Percentiles rank a stretch among this genome's conserved stretches.
Evolutionary conservation across 1,140 invertebrate species (phyloP).

Genomic region (Lasioglossum baleicum): DNA sequence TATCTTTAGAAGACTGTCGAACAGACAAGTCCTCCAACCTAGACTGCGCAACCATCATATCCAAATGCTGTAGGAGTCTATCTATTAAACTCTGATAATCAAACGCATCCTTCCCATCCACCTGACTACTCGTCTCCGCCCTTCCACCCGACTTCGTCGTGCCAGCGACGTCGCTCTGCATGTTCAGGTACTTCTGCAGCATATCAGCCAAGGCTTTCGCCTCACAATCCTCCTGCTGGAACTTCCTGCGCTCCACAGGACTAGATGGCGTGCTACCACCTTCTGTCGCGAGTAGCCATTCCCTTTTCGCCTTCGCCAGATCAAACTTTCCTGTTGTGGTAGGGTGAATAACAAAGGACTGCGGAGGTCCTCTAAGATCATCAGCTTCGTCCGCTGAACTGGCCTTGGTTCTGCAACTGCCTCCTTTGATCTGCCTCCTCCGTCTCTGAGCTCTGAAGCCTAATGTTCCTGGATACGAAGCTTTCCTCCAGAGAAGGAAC

Average conservation of each 20-base stretch:
- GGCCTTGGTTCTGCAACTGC: slow-evolving; percentile 82
- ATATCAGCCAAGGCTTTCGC: slow-evolving; percentile 83
- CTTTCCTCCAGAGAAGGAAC: slow-evolving; percentile 90
- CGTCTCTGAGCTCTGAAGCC: slow-evolving; percentile 81
- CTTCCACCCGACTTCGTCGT: slow-evolving; percentile 9
- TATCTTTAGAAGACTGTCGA: slow-evolving; percentile 8
- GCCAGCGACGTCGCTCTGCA: slow-evolving; percentile 73
- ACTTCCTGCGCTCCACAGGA: slow-evolving; percentile 55
- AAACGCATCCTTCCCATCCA: slow-evolving; percentile 68
- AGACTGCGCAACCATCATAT: slow-evolving; percentile 74
- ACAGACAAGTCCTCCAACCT: slow-evolving; percentile 54
- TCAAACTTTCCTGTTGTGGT: slow-evolving; percentile 84
- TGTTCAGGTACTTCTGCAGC: slow-evolving; percentile 84
- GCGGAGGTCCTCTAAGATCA: slow-evolving; percentile 78
- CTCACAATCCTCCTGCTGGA: slow-evolving; percentile 78
- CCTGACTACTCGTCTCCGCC: neutral
- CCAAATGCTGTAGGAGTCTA: slow-evolving; percentile 84
- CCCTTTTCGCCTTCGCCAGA: slow-evolving; percentile 83
- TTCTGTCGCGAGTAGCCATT: slow-evolving; percentile 78
- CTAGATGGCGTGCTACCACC: slow-evolving; percentile 66
- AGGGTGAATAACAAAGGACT: slow-evolving; percentile 76
- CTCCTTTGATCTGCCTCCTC: slow-evolving; percentile 82
- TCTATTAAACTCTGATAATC: slow-evolving; percentile 84
- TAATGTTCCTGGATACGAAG: slow-evolving; percentile 87
- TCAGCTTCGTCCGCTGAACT: slow-evolving; percentile 84